Evolutionary conservation across 2,888 invertebrate species (phyloP).

Genomic region (Synergus gifuensis): DNA sequence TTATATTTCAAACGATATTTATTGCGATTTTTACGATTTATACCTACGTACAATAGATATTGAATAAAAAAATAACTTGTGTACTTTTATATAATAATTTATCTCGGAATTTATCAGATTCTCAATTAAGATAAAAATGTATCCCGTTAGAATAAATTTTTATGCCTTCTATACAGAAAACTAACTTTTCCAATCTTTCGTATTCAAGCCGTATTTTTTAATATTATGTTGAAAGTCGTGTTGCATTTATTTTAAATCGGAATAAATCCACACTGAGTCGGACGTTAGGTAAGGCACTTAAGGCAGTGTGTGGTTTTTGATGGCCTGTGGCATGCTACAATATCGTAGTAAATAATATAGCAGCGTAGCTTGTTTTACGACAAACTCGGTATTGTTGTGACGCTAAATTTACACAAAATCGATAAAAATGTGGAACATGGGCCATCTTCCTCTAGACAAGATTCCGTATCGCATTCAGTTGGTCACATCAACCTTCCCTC

Average conservation of each 20-base stretch:
- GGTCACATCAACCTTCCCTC: not conserved
- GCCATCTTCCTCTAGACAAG: conserved; percentile 60
- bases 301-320: not conserved
- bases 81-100: too few species aligned
- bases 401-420: conserved; percentile 74
- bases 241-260: not conserved
- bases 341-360: conserved; percentile 47
- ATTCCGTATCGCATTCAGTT: conserved; percentile 43
- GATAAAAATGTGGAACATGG: conserved; percentile 73
- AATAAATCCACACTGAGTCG: not conserved
- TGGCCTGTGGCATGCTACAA: conserved; percentile 20
- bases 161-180: too few species aligned
- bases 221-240: not conserved
- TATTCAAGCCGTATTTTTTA: not conserved
- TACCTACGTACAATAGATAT: too few species aligned
- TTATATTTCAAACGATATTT: too few species aligned
- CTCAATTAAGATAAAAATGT: too few species aligned
- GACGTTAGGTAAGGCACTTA: not conserved
- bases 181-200: too few species aligned
- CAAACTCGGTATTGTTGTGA: conserved; percentile 55
- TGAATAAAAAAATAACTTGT: too few species aligned
- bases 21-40: too few species aligned
- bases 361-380: conserved; percentile 54
- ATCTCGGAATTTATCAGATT: too few species aligned
- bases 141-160: too few species aligned